Evolutionary conservation across 2,888 invertebrate genomes (phyloP), one percentile per base, ranked within the genome.

Genomic region (Dascillus cervinus): DNA sequence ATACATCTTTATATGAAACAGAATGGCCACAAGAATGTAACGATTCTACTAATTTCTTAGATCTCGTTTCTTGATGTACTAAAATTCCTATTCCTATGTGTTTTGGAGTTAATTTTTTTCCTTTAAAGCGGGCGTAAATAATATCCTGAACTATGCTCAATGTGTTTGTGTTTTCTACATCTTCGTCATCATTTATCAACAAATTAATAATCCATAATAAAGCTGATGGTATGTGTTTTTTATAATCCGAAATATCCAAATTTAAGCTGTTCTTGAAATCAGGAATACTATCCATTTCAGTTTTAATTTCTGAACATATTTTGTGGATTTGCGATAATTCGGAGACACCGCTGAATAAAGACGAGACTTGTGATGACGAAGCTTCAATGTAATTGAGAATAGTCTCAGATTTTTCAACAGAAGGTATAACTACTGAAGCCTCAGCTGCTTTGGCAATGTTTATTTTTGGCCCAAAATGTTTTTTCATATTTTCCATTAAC

Each of bases 11-110:
- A n/a, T 37, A 34, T 2, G 37, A 37, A 3, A 29, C 26, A 4
- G 37, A 34, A 26, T 37, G 37, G 3, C 37, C 37, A 17, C 37
- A 37, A n/a, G 13, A 3, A 15, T 37, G 33, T 20, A 34, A 20
- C 8, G 14, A 13, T 21, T 37, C 26, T 13, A 35, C 10, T 17
- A 33, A 9, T 27, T 34, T 36, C 32, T 36, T 36, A n/a, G 27
- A 36, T 13, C 32, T 21, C 1, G 36, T 36, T 12, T 35, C 25
- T 26, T 35, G 35, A 13, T 35, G 31, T 4, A 35, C 20, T 26
- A 32, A 13, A 13, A 37, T 24, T 3, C 37, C 32, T 3, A 37
- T 10, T 4, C 9, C 32, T 13, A 37, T 20, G 19, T 37, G 27
- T 37, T 37, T 28, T 5, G 23, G 27, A 3, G 15, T 33, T 6